Evolutionary conservation across 1,140 invertebrate species (phyloP).

Genomic region (Drosophila repletoides): DNA sequence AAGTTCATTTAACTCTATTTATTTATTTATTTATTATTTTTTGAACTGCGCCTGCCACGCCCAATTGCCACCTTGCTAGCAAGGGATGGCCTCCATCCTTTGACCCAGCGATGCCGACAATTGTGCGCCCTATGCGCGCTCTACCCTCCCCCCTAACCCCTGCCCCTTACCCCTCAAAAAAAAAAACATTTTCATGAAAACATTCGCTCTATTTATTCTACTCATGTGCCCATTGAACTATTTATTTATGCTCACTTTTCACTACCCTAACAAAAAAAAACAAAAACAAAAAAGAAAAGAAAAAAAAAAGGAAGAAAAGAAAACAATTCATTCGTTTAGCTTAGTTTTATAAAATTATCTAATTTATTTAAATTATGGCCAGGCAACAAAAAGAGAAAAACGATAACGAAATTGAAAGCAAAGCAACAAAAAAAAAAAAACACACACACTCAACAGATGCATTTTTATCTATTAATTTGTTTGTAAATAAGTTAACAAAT

Average conservation of each 20-base stretch:
- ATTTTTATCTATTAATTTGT: constrained; percentile 74
- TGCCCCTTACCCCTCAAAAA: not conserved
- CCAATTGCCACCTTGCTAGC: constrained; percentile 82
- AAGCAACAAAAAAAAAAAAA: constrained; percentile 3
- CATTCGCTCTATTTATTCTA: constrained; percentile 45
- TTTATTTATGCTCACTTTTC: constrained; percentile 60
- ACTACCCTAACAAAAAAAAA: constrained; percentile 2
- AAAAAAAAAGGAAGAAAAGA: constrained; percentile 10
- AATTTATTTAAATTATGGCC: constrained; percentile 77
- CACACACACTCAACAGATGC: constrained; percentile 60
- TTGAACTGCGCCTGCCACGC: constrained; percentile 55
- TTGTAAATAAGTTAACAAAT: constrained; percentile 77
- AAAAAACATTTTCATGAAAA: not conserved
- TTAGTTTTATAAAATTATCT: constrained; percentile 77
- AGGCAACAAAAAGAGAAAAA: constrained; percentile 35
- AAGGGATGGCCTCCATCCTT: constrained; percentile 66
- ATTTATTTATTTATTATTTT: constrained; percentile 79
- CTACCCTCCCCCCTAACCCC: not conserved
- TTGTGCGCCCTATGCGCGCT: constrained; percentile 48
- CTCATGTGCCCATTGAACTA: constrained; percentile 59
- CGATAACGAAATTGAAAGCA: constrained; percentile 9
- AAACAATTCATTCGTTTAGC: constrained; percentile 53
- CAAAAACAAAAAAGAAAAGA: not conserved
- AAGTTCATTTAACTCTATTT: constrained; percentile 69
- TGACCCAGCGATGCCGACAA: constrained; percentile 77